Conservation (phyloP, 2,113 vertebrate species). For the Pseudorasbora parva region DNA sequence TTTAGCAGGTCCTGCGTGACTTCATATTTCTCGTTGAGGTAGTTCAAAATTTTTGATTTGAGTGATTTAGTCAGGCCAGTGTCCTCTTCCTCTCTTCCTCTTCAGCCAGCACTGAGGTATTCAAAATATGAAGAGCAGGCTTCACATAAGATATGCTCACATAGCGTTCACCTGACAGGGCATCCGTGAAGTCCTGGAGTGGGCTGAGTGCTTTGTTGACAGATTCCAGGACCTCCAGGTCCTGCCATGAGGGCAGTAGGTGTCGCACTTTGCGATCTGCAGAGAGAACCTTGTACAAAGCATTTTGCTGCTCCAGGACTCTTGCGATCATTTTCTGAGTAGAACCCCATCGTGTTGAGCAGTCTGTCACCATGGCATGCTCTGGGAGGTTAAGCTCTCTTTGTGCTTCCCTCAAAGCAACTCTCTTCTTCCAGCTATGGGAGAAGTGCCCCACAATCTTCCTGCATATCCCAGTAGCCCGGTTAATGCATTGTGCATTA, state of each 20-base stretch:
- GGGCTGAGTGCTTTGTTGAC: too few relatives aligned
- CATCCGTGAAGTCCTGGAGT: too few relatives aligned
- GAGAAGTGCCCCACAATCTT: background rate
- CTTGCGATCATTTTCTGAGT: slow-evolving; percentile 3
- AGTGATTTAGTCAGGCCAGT: too few relatives aligned
- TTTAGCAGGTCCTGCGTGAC: too few relatives aligned
- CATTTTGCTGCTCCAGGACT: slow-evolving; percentile 4
- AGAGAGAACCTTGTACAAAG: background rate
- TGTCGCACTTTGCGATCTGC: background rate
- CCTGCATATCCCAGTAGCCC: slow-evolving; percentile 1
- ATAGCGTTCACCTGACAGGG: too few relatives aligned
- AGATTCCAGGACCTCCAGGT: too few relatives aligned
- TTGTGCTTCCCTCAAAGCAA: background rate
- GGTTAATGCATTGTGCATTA: background rate
- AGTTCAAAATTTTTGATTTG: too few relatives aligned
- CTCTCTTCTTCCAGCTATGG: background rate
- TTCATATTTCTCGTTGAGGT: too few relatives aligned
- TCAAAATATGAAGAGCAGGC: too few relatives aligned
- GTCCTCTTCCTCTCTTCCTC: too few relatives aligned
- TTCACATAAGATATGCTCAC: too few relatives aligned
- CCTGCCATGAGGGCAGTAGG: too few relatives aligned
- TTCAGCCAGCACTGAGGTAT: background rate
- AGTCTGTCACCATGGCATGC: slow-evolving; percentile 11
- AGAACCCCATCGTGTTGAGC: slow-evolving; percentile 7
- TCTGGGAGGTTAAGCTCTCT: background rate